Percentiles rank a stretch among this genome's conserved stretches.
phyloP scores from a whole-genome alignment of 2,113 vertebrate genomes.

The Azemiops feae region DNA sequence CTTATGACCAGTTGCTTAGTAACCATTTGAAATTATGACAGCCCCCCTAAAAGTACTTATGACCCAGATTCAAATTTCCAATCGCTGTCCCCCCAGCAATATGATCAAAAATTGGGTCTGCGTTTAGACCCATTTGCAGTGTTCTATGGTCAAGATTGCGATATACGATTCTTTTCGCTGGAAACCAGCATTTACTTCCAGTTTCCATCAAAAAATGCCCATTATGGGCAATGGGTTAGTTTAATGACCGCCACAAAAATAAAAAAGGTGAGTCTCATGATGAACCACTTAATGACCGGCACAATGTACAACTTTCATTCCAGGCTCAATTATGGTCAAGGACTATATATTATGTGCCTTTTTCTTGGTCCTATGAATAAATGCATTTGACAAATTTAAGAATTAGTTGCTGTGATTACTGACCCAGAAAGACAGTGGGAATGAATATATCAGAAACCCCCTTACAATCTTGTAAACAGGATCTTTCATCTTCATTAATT shows the following conservation, averaged over 20 bases:
- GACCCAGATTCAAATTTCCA: not conserved
- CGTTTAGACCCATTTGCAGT: not conserved
- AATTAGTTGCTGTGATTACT: not conserved
- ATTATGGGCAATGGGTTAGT: not conserved
- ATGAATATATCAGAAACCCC: not conserved
- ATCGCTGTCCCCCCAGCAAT: not conserved
- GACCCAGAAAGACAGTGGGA: not conserved
- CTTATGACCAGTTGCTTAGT: not conserved
- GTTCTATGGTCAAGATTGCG: not conserved
- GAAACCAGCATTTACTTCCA: not conserved
- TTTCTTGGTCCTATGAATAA: not conserved
- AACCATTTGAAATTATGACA: not conserved
- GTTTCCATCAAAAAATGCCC: not conserved
- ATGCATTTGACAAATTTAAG: not conserved
- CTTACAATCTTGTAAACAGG: not conserved
- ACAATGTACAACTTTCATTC: not conserved
- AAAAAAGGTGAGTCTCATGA: not conserved
- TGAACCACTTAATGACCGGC: not conserved
- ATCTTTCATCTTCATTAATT: not conserved
- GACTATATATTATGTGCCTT: not conserved
- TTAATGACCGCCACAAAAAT: not conserved
- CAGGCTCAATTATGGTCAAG: not conserved
- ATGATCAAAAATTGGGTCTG: not conserved
- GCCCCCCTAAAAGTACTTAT: not conserved
- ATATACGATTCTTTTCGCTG: not conserved